Base-by-base conservation (phyloP, 2,797 vertebrate genomes). In the Gastrophryne carolinensis region DNA sequence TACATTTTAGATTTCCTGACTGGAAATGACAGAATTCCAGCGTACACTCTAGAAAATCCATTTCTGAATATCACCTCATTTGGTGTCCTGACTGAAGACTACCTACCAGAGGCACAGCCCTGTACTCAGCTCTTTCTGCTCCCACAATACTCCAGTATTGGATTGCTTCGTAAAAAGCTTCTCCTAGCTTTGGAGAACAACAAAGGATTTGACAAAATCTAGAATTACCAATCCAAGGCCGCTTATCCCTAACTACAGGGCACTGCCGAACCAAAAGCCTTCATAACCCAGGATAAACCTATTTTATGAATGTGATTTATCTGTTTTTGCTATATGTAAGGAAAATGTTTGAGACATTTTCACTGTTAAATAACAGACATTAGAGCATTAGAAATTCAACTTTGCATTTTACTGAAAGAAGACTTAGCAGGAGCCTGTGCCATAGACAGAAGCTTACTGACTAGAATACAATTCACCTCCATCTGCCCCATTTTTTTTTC, bases 1-100 rank as follows among this genome's bases (percentile, higher is more conserved):
- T n/a, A n/a, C n/a, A n/a, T 57, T 41, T 62, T 82, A 95, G 93
- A 89, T 74, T 96, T 96, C 80, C 64, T 95, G 73, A 90, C 88
- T 30, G 94, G 92, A 79, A 88, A 62, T 35, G 83, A 90, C 56
- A 91, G 90, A 5, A 80, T 92, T 0, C 88, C 90, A 23, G 79
- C 88, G 37, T 11, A 76, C 56, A 88, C 88, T 0, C 87, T 92
- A 87, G 15, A 79, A 8, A 57, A 47, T 53, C 54, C 91, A 49
- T 62, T 0, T 53, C 91, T 95, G 88, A 89, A 0, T 3, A 82
- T 95, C 23, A 19, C 77, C 0, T 74, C 83, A 7, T 63, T 87
- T 79, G 64, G 58, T 0, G 5, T 83, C 1, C 24, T 79, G 63
- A 79, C 78, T 5, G 90, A 94, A 21, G 50, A 74, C 24, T 84